These are phyloP conservation scores for Griposia aprilina DNA, from an alignment of 2,888 invertebrate genomes.

Conservation along the genomic window DNA sequence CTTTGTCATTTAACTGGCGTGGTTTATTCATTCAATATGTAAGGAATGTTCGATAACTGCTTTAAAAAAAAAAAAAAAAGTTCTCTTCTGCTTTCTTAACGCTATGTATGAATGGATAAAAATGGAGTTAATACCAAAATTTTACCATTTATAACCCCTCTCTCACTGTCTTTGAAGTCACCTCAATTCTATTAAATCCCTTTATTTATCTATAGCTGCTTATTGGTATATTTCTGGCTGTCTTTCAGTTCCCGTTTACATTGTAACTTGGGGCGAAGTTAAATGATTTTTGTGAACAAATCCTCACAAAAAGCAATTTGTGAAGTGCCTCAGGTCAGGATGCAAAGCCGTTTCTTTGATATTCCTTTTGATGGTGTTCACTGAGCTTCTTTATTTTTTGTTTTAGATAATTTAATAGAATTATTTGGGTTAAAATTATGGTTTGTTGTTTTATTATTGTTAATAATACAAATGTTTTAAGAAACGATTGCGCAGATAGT, in stretches of 20 bases:
- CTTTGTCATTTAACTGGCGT: not conserved
- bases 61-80: not conserved
- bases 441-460: slow-evolving; percentile 16
- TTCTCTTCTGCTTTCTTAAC: not conserved
- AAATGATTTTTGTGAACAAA: slow-evolving; percentile 68
- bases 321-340: slow-evolving; percentile 62
- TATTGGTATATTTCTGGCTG: slow-evolving; percentile 57
- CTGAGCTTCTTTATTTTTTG: slow-evolving; percentile 29
- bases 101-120: slow-evolving; percentile 10
- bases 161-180: slow-evolving; percentile 39
- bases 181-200: slow-evolving; percentile 45
- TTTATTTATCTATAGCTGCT: slow-evolving; percentile 34
- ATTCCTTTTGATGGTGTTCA: slow-evolving; percentile 52
- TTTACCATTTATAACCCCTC: slow-evolving; percentile 18
- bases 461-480: not conserved
- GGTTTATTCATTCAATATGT: not conserved
- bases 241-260: slow-evolving; percentile 55
- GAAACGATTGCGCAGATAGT: not conserved
- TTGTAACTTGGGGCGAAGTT: slow-evolving; percentile 61
- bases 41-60: not conserved
- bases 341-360: slow-evolving; percentile 53
- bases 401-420: slow-evolving; percentile 27
- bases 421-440: slow-evolving; percentile 10
- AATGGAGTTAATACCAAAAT: slow-evolving; percentile 30
- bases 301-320: slow-evolving; percentile 65